These are phyloP conservation scores for Protobothrops mucrosquamatus DNA, from an alignment of 2,113 vertebrate genomes.

Conservation along the genomic window DNA sequence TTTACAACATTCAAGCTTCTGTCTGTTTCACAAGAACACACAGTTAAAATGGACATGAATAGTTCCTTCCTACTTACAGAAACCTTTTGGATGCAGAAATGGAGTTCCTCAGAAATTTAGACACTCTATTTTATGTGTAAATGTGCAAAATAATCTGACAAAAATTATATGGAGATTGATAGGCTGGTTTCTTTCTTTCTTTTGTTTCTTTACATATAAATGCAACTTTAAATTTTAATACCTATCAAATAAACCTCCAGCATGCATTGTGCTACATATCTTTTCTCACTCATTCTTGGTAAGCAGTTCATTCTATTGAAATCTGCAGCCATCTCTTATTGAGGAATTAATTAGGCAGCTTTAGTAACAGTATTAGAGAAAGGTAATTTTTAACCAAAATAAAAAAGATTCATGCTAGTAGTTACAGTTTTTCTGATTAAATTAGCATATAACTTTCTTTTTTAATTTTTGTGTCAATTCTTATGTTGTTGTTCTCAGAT, in stretches of 20 bases:
- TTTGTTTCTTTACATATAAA: background rate
- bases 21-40: background rate
- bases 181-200: constrained; percentile 7
- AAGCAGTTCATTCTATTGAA: constrained; percentile 11
- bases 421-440: background rate
- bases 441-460: background rate
- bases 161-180: background rate
- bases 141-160: background rate
- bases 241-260: constrained; percentile 3
- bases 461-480: background rate
- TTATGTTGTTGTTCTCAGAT: background rate
- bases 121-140: constrained; percentile 23
- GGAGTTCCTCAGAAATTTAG: constrained; percentile 16
- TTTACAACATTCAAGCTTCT: background rate
- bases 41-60: background rate
- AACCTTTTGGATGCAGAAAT: constrained; percentile 10
- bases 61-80: background rate
- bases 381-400: constrained; percentile 41
- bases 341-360: constrained; percentile 13
- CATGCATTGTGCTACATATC: background rate
- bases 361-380: constrained; percentile 30
- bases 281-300: constrained; percentile 9
- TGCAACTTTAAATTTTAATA: background rate
- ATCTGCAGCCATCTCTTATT: constrained; percentile 14
- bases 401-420: constrained; percentile 18